phyloP scores from a whole-genome alignment of 2,888 invertebrate species.

The Chrysolina haemoptera region DNA sequence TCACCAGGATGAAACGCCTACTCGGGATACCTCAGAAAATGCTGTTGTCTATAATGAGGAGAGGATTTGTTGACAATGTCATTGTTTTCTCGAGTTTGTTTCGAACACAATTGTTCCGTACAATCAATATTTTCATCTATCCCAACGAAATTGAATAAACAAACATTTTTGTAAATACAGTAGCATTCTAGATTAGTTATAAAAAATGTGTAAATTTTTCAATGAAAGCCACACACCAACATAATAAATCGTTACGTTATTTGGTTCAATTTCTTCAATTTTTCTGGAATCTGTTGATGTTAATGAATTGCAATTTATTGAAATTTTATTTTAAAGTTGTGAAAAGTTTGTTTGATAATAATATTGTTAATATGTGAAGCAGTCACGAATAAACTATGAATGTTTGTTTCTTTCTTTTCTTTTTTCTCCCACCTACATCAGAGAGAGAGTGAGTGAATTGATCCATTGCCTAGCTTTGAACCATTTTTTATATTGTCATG shows the following conservation, averaged over 20 bases:
- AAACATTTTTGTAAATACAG: constrained; percentile 33
- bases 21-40: neutral
- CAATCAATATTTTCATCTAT: constrained; percentile 2
- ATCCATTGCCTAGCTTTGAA: no score
- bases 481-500: no score
- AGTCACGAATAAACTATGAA: constrained; percentile 45
- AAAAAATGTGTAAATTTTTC: constrained; percentile 12
- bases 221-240: neutral
- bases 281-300: constrained; percentile 2
- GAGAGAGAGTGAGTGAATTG: no score
- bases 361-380: constrained; percentile 45
- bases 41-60: neutral
- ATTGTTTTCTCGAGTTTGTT: neutral
- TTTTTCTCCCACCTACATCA: neutral
- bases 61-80: no score
- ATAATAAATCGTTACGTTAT: neutral
- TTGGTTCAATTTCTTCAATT: neutral
- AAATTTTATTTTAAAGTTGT: constrained; percentile 27
- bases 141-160: neutral
- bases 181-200: constrained; percentile 4
- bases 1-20: neutral
- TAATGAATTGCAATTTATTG: neutral
- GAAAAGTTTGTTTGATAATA: constrained; percentile 40
- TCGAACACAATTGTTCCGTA: neutral
- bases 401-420: constrained; percentile 17